Evolutionary conservation across 2,797 vertebrate species (phyloP).

Genomic region (Pseudomugil gertrudae): DNA sequence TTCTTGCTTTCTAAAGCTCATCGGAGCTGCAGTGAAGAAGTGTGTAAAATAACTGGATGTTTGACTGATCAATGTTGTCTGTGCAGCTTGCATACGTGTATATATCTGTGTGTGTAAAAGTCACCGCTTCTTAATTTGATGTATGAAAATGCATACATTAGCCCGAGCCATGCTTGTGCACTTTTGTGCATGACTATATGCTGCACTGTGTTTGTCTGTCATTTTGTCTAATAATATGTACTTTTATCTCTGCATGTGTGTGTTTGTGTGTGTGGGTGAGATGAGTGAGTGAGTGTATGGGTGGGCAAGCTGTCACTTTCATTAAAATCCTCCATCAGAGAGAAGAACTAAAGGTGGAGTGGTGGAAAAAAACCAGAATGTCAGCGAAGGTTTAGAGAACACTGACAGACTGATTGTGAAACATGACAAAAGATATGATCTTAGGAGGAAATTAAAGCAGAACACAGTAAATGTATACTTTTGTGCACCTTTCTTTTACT

Average conservation of each 20-base stretch:
- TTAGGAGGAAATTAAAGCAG: constrained; percentile 3
- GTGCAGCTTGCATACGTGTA: constrained; percentile 16
- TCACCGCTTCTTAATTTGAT: constrained; percentile 7
- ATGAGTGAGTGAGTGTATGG: constrained; percentile 47
- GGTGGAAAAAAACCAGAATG: constrained; percentile 49
- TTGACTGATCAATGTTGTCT: constrained; percentile 46
- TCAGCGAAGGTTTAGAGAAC: constrained; percentile 13
- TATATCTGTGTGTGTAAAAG: neutral
- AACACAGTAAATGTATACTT: neutral
- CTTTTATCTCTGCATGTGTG: constrained; percentile 2
- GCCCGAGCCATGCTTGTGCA: neutral
- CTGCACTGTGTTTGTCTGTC: neutral
- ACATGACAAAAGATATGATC: neutral
- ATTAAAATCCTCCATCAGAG: constrained; percentile 50
- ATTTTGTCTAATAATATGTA: constrained; percentile 6
- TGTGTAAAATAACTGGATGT: constrained; percentile 37
- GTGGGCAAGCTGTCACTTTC: constrained; percentile 62
- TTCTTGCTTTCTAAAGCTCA: constrained; percentile 8
- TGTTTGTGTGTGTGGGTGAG: constrained; percentile 11
- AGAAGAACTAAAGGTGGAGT: constrained; percentile 26
- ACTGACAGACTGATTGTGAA: constrained; percentile 4
- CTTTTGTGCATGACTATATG: neutral
- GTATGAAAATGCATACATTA: constrained; percentile 10
- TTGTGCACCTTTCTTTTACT: neutral
- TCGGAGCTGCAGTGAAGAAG: constrained; percentile 23